These are phyloP conservation scores for Pristionchus mayeri DNA, from an alignment of 2,888 invertebrate genomes.

Conservation along the genomic window DNA sequence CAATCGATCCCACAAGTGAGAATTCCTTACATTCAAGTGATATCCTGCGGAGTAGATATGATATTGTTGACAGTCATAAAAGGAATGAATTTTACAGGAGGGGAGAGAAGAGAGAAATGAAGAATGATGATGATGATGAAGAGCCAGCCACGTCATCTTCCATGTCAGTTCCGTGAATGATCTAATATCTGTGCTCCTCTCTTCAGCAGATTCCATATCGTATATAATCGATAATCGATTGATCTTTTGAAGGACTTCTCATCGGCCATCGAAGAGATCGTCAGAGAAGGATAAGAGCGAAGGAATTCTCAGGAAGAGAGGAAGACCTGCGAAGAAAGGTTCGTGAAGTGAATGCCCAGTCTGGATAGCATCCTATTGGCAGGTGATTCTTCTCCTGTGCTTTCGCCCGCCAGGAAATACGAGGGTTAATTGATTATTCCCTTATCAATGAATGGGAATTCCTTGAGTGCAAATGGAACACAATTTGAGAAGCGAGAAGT, in stretches of 20 bases:
- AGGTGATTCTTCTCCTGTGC: not conserved
- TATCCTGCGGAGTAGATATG: too few species aligned
- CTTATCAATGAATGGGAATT: not conserved
- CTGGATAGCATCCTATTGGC: not conserved
- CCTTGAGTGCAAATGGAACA: not conserved
- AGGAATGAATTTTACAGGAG: not conserved
- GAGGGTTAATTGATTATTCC: not conserved
- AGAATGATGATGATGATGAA: not conserved
- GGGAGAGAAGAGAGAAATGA: not conserved
- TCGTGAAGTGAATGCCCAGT: not conserved
- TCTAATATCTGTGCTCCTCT: too few species aligned
- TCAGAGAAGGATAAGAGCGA: not conserved
- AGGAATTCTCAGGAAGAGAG: not conserved
- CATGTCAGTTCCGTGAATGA: too few species aligned
- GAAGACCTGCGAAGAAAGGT: slow-evolving; percentile 13
- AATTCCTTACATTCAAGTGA: not conserved
- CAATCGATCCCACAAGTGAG: not conserved
- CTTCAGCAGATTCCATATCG: too few species aligned
- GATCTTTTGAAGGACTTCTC: not conserved
- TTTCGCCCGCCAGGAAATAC: not conserved
- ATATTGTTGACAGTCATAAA: too few species aligned
- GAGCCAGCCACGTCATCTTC: too few species aligned
- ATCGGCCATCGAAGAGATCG: not conserved
- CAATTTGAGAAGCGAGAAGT: not conserved
- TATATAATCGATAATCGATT: too few species aligned